A percentile compares a stretch with the other conserved stretches of the same genome.
Evolutionary conservation across 2,797 vertebrate genomes (phyloP).

Genomic region (Xenops minutus): DNA sequence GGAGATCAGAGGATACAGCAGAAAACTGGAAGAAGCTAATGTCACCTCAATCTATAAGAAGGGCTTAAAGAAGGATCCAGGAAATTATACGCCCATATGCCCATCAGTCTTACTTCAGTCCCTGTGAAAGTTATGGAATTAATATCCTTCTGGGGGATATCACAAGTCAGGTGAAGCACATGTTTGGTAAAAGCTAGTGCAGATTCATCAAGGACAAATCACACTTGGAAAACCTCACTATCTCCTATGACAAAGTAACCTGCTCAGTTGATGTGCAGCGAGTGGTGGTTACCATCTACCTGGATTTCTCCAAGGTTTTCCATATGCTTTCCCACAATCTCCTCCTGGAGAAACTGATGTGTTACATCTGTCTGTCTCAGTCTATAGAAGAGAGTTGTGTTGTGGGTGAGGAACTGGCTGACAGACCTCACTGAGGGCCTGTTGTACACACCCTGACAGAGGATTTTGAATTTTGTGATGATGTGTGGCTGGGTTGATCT

Average conservation of each 20-base stretch:
- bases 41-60: neutral
- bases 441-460: neutral
- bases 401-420: neutral
- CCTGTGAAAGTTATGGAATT: neutral
- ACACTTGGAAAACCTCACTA: neutral
- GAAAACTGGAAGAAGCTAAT: neutral
- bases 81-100: neutral
- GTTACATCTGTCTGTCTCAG: neutral
- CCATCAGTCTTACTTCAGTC: neutral
- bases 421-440: neutral
- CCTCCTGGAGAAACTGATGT: neutral
- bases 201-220: neutral
- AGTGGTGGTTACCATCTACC: too few relatives aligned
- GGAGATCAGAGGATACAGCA: neutral
- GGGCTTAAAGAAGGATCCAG: neutral
- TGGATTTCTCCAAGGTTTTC: neutral
- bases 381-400: neutral
- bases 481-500: neutral
- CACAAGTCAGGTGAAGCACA: neutral
- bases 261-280: neutral
- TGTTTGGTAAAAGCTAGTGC: neutral
- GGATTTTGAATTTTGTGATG: neutral
- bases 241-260: neutral
- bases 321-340: fast-evolving
- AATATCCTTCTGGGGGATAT: neutral